Base-by-base conservation (phyloP, 1,140 invertebrate genomes). In the Drosophila watanabei region DNA sequence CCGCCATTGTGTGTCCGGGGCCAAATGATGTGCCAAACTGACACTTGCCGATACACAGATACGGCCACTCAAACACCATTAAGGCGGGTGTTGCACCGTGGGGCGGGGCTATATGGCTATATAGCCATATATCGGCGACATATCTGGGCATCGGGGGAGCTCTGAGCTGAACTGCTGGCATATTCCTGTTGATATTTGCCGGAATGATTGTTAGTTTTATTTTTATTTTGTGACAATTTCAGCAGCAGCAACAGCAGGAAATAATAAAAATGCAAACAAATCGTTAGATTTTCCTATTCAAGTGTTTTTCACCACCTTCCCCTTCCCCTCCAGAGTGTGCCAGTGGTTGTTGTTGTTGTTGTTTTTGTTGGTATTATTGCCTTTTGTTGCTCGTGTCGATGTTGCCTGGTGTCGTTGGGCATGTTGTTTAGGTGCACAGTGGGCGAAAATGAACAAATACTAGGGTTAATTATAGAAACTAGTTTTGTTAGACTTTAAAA, bases 221-320 rank as follows among this genome's bases (percentile, higher is more conserved):
- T 90, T 57, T 87, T 78, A 61, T 77, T 80, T 80, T 90, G 86
- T 89, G 86, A 89, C 86, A 86, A 89, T 89, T 88, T 90, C 58
- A 75, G 71, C 69, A 75, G 71, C 69, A 73, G 69, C 65, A 49
- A 59, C 56, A 82, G 81, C 82, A 89, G 81, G 86, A 89, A 90
- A 89, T 90, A 89, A 89, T 86, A 89, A 89, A 90, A 89, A 85
- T 89, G 86, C 86, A 89, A 89, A 90, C 86, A 90, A 89, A 89
- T 86, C 86, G 86, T 82, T 80, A 89, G 85, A 89, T 85, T 90
- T 80, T 88, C 79, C 75, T 79, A 85, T 90, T 79, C 66, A 90
- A 85, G 86, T 90, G 81, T 79, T 72, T 75, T 72, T 45, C 18
- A 20, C 63, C 30, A 18, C 32, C 51, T 57, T 24, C 24, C 24